Conservation (phyloP, 1,140 invertebrate genomes). For the Wasmannia auropunctata region DNA sequence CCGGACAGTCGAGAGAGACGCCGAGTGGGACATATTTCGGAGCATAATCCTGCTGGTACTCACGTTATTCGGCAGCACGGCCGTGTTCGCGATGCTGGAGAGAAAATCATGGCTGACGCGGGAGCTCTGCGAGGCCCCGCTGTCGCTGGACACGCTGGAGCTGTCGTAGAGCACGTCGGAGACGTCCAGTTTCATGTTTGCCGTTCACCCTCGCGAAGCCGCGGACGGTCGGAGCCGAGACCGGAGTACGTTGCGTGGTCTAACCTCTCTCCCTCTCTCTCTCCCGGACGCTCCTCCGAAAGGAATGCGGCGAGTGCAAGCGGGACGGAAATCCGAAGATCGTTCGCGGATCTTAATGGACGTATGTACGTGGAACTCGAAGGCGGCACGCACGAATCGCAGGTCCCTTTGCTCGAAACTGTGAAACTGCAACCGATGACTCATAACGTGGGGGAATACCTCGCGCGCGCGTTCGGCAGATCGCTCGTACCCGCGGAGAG, state of each 20-base stretch:
- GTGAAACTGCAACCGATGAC: slow-evolving; percentile 80
- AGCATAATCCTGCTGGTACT: slow-evolving; percentile 64
- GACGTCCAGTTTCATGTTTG: slow-evolving; percentile 81
- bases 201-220: neutral
- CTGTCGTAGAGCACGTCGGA: slow-evolving; percentile 82
- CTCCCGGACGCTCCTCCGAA: neutral
- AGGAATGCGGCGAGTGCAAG: neutral
- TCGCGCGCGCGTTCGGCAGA: slow-evolving; percentile 71
- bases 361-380: slow-evolving; percentile 56
- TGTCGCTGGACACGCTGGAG: slow-evolving; percentile 83
- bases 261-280: slow-evolving; percentile 52
- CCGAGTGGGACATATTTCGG: no score
- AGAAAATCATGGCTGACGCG: slow-evolving; percentile 84
- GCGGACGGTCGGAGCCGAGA: slow-evolving; percentile 32
- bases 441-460: slow-evolving; percentile 83
- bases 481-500: slow-evolving; percentile 53
- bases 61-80: slow-evolving; percentile 78
- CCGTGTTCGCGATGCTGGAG: slow-evolving; percentile 77
- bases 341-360: neutral
- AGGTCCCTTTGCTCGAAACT: slow-evolving; percentile 73
- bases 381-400: slow-evolving; percentile 52
- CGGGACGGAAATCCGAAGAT: neutral
- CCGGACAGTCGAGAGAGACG: neutral
- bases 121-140: slow-evolving; percentile 82
- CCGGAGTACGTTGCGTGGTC: neutral